A percentile compares a stretch with the other conserved stretches of the same genome.
These are phyloP conservation scores for Bimastos eiseni DNA, from an alignment of 2,888 invertebrate genomes.

Conservation along the genomic window DNA sequence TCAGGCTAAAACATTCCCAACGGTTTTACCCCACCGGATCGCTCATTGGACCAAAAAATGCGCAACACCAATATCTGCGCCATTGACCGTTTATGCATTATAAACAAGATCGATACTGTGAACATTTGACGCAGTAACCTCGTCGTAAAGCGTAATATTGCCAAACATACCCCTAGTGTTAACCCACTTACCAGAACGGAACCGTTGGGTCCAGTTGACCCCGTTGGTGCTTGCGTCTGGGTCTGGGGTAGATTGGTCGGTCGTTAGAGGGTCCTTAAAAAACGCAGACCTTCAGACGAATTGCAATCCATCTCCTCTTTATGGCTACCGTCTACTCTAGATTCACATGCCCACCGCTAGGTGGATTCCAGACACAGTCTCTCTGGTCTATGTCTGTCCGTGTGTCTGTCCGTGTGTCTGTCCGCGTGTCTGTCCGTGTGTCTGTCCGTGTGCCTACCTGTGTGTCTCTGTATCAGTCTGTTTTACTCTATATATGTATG, in stretches of 20 bases:
- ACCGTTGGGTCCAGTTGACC: neutral
- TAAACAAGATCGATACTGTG: neutral
- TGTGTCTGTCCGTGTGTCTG: neutral
- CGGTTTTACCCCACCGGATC: neutral
- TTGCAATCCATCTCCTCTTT: neutral
- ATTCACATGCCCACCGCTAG: conserved; percentile 4
- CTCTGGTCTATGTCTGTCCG: no score
- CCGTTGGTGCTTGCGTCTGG: no score
- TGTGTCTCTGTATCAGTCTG: neutral
- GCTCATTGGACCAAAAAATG: neutral
- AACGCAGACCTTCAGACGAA: neutral
- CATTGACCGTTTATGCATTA: neutral
- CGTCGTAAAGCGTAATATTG: neutral
- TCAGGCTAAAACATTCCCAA: neutral
- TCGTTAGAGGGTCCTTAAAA: neutral
- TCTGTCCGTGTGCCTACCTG: no score
- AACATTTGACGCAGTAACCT: neutral
- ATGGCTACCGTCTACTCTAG: neutral
- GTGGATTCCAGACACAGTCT: neutral
- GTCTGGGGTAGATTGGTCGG: neutral
- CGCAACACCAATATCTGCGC: neutral
- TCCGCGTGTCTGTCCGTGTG: neutral
- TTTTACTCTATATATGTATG: no score
- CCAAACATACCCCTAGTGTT: no score
- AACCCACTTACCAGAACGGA: neutral